Percentiles rank a stretch among this genome's conserved stretches.
phyloP scores from a whole-genome alignment of 2,113 vertebrate genomes.

The Seriola quinqueradiata region DNA sequence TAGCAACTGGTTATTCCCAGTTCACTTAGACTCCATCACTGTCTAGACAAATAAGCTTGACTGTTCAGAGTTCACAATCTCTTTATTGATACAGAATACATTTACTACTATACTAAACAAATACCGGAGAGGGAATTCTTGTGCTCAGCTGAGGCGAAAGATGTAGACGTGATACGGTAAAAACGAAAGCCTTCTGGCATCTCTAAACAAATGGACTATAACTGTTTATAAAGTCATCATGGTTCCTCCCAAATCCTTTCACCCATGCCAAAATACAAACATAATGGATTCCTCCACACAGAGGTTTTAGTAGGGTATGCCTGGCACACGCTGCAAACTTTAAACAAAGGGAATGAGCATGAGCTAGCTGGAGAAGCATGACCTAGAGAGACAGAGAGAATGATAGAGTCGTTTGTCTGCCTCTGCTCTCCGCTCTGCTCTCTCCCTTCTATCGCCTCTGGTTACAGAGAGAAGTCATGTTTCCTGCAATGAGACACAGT shows the following conservation, averaged over 20 bases:
- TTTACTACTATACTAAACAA: slow-evolving; percentile 36
- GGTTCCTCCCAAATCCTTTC: slow-evolving; percentile 77
- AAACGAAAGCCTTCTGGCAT: slow-evolving; percentile 74
- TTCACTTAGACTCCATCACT: slow-evolving; percentile 58
- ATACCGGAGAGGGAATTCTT: slow-evolving; percentile 52
- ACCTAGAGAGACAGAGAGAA: slow-evolving; percentile 82
- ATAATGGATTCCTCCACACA: slow-evolving; percentile 79
- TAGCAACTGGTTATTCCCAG: slow-evolving; percentile 66
- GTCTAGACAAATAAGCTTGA: slow-evolving; percentile 72
- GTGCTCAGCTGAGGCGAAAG: slow-evolving; percentile 52
- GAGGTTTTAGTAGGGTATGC: slow-evolving; percentile 76
- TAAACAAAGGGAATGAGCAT: slow-evolving; percentile 82
- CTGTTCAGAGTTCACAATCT: slow-evolving; percentile 50
- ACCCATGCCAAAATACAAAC: slow-evolving; percentile 78
- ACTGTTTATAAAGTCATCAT: slow-evolving; percentile 82
- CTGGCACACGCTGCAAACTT: slow-evolving; percentile 81
- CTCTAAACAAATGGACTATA: slow-evolving; percentile 75
- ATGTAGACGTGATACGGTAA: slow-evolving; percentile 63
- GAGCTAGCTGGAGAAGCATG: slow-evolving; percentile 80
- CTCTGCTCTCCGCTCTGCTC: slow-evolving; percentile 70
- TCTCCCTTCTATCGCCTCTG: slow-evolving; percentile 75
- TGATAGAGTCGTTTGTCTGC: slow-evolving; percentile 83
- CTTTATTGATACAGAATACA: slow-evolving; percentile 57
- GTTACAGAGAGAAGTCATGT: slow-evolving; percentile 81
- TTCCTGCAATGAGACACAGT: slow-evolving; percentile 80